These are phyloP conservation scores for Yponomeuta evonymella DNA, from an alignment of 2,888 invertebrate species.

Conservation along the genomic window DNA sequence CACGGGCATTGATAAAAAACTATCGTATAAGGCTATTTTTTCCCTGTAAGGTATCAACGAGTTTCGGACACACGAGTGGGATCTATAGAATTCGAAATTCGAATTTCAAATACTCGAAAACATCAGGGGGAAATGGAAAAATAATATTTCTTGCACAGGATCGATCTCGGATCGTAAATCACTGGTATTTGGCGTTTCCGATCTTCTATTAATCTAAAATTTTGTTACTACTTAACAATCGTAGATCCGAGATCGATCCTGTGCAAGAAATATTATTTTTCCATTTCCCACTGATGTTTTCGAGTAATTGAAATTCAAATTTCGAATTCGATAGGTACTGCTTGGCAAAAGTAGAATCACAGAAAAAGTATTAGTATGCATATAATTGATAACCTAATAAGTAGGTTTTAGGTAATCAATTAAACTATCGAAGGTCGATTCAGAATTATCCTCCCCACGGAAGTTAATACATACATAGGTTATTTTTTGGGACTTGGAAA, in stretches of 20 bases:
- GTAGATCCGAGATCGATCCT: not conserved
- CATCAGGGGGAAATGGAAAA: not conserved
- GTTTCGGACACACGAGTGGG: not conserved
- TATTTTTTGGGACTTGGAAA: not conserved
- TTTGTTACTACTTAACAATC: no score
- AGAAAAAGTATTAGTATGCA: no score
- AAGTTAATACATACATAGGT: no score
- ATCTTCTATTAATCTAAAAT: not conserved
- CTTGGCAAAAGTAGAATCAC: no score
- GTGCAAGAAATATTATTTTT: constrained; percentile 1
- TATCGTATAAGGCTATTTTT: not conserved
- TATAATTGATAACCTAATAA: no score
- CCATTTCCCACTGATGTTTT: not conserved
- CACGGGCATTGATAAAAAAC: not conserved
- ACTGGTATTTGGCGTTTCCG: not conserved
- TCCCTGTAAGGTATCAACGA: not conserved
- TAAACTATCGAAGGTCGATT: no score
- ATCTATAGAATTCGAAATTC: not conserved
- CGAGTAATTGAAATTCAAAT: no score
- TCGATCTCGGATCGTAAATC: not conserved
- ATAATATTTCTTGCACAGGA: not conserved
- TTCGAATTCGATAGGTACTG: no score
- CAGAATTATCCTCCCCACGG: no score
- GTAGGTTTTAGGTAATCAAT: no score
- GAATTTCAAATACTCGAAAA: not conserved